Percentiles rank a stretch among this genome's conserved stretches.
Evolutionary conservation across 1,140 invertebrate species (phyloP).

Genomic region (Venustaconcha ellipsiformis): DNA sequence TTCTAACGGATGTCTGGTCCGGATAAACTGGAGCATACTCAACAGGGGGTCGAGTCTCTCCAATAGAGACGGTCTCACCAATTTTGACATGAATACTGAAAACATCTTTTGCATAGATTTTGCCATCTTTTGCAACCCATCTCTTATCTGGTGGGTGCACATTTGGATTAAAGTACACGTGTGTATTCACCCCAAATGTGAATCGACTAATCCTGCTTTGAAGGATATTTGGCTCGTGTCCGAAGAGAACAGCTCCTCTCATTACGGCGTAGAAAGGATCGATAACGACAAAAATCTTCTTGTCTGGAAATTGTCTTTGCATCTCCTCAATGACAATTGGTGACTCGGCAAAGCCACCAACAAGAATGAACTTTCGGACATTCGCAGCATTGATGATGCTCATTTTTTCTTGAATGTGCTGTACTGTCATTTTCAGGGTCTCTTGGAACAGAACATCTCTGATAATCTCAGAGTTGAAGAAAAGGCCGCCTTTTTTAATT

Average conservation of each 20-base stretch:
- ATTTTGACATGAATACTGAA: constrained; percentile 6
- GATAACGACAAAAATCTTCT: constrained; percentile 3
- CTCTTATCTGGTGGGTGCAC: constrained; percentile 6
- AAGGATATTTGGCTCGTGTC: constrained; percentile 9
- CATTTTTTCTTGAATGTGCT: no score
- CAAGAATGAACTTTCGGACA: not conserved
- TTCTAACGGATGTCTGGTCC: constrained; percentile 5
- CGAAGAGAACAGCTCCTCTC: constrained; percentile 14
- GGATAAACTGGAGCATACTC: constrained; percentile 11
- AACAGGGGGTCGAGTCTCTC: not conserved
- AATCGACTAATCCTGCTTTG: constrained; percentile 3
- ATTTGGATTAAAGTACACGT: not conserved
- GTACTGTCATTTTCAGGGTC: no score
- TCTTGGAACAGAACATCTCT: no score
- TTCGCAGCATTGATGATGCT: no score
- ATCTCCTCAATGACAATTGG: not conserved
- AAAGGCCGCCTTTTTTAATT: no score
- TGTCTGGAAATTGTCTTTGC: not conserved
- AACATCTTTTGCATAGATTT: constrained; percentile 10
- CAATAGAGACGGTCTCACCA: constrained; percentile 6
- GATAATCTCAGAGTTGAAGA: no score
- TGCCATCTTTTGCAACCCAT: constrained; percentile 1
- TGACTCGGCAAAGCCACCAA: constrained; percentile 20
- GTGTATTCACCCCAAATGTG: constrained; percentile 5
- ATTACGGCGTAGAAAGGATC: constrained; percentile 12